Evolutionary conservation across 2,888 invertebrate species (phyloP), one percentile per base, ranked within the genome.

Genomic region (Graphium colonna): DNA sequence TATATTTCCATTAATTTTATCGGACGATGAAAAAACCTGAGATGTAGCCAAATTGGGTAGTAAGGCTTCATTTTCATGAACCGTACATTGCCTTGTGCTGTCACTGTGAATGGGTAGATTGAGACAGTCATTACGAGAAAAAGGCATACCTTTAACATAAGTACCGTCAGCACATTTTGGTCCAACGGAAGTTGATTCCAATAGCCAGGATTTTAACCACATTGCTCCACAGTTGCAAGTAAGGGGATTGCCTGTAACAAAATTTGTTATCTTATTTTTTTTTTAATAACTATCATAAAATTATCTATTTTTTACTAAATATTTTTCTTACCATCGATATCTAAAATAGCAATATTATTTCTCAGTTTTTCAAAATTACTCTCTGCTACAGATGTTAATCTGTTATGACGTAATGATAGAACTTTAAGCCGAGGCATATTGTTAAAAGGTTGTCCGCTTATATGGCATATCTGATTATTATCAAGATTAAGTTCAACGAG

Each of bases 401-500:
- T 93, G 75, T 97, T 97, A 69, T 95, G 94, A 48, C 93, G 90
- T 68, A 97, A 75, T 28, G 95, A 95, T 16, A 97, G 88, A 15
- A 96, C 93, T 62, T 96, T 92, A n/a, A 97, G 75, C 53, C 96
- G 91, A 1, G 95, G 94, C 96, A 97, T 96, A 18, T 92, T 93
- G 71, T 95, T 94, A 75, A 97, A 96, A 1, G 96, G 95, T 21
- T 93, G 92, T 1, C 95, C 95, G 66, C 93, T 92, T 48, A 97
- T 94, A 44, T 92, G 91, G 73, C 97, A 97, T 65, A 97, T 94
- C 57, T 92, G 90, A 82, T 97, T 97, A 77, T 95, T 94, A 73
- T 96, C 96, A 86, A 97, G 91, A 89, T 95, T 94, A 3, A 97
- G 78, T 74, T 97, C 96, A 0, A 97, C 95, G 50, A 97, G 84